Base-by-base conservation (phyloP, 2,888 invertebrate species). In the Agrochola circellaris region DNA sequence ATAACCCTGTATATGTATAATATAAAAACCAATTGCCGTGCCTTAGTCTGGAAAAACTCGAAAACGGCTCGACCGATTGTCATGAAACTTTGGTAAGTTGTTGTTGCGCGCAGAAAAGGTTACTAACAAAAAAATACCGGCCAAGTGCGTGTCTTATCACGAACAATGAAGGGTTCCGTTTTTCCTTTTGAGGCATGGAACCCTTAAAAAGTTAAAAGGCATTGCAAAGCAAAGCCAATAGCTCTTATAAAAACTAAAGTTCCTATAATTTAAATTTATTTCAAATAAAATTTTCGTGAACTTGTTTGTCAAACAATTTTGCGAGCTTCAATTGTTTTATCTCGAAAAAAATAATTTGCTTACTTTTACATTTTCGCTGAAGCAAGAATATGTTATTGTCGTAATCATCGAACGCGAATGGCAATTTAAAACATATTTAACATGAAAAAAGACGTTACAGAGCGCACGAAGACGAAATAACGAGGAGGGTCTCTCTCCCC, bases 351-450 rank as follows among this genome's bases (percentile, higher is more conserved):
- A 83, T 82, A 81, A 89, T 88, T 86, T 88, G 76, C 79, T 82
- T 78, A 83, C 81, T 88, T 89, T 85, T 85, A 75, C 81, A 81
- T 86, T 79, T 76, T 81, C 42, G 66, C 62, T 76, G 74, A 56
- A 84, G 61, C 79, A 83, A 81, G 76, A 90, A 86, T 90, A 89
- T 91, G 89, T 92, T 90, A 89, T 89, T 90, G 88, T 91, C 89
- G 87, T 89, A 89, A 89, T 91, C 89, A 91, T 92, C 89, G 91
- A 93, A 91, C 88, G 91, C 89, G 91, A 93, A 94, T 91, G 91
- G 92, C 93, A 94, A 94, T 94, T 95, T 95, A 90, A 92, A 93
- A 92, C 91, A 93, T 94, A 93, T 94, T 95, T 93, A 92, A 91
- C 90, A 90, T 88, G 89, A 91, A 92, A 93, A 93, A 87, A 93